Percentiles rank a stretch among this genome's conserved stretches.
These are phyloP conservation scores for Asbolus verrucosus DNA, from an alignment of 1,140 invertebrate genomes.

Conservation along the genomic window DNA sequence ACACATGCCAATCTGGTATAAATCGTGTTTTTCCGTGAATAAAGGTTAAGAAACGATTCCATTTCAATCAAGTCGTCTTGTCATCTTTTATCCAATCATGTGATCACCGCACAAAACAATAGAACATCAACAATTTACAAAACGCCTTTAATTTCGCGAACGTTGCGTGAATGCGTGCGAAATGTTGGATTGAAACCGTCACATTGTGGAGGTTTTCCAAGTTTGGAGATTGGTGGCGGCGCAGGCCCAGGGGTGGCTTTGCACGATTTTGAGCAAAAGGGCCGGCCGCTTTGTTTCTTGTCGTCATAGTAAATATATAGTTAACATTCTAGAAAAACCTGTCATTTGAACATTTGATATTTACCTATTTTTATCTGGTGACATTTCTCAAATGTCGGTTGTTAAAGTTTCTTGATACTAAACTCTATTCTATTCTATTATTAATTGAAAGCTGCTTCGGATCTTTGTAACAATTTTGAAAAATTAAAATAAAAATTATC, in stretches of 20 bases:
- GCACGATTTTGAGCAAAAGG: too few species aligned
- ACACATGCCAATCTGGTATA: constrained; percentile 25
- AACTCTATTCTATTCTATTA: too few species aligned
- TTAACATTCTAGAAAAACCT: too few species aligned
- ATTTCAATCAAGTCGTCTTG: background rate
- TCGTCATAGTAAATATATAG: too few species aligned
- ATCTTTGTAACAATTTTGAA: too few species aligned
- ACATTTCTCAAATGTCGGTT: too few species aligned
- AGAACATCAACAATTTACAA: background rate
- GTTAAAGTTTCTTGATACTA: too few species aligned
- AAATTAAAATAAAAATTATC: too few species aligned
- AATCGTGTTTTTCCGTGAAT: background rate
- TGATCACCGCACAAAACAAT: constrained; percentile 10
- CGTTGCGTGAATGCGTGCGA: constrained; percentile 4
- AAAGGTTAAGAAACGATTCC: background rate
- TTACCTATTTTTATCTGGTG: too few species aligned
- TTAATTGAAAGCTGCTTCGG: too few species aligned
- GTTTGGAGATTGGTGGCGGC: constrained; percentile 10
- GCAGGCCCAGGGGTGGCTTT: constrained; percentile 19
- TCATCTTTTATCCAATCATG: background rate
- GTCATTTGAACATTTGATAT: too few species aligned
- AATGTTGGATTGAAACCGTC: constrained; percentile 21
- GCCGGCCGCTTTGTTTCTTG: too few species aligned
- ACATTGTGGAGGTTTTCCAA: constrained; percentile 8
- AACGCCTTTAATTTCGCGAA: background rate